These are phyloP conservation scores for Embidobia sp. DNA, from an alignment of 2,888 invertebrate genomes.

Conservation along the genomic window DNA sequence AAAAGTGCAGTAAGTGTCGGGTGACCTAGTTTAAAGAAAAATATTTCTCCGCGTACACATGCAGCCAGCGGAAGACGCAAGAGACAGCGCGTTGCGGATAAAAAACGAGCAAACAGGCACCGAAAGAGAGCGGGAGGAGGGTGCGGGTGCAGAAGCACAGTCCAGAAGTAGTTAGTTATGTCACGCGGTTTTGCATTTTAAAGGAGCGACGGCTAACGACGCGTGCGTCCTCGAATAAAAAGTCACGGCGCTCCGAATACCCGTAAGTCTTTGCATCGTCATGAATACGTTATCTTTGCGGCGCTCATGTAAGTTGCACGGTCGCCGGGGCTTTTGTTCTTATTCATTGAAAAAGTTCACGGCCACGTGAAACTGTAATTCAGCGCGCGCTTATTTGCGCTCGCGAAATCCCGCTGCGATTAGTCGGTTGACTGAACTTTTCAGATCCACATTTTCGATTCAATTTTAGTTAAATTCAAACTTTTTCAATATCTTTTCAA, in stretches of 20 bases:
- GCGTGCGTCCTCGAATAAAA: slow-evolving; percentile 69
- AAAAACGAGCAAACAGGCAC: not conserved
- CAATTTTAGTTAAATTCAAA: too few species aligned
- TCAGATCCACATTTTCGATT: too few species aligned
- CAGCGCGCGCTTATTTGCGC: slow-evolving; percentile 17
- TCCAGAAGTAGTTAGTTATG: slow-evolving; percentile 75
- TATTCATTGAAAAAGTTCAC: slow-evolving; percentile 46
- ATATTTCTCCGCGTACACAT: slow-evolving; percentile 64
- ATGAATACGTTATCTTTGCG: slow-evolving; percentile 48
- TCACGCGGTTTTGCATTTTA: slow-evolving; percentile 75
- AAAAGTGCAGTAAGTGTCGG: slow-evolving; percentile 66
- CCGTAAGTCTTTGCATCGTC: slow-evolving; percentile 54
- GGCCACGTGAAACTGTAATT: slow-evolving; percentile 16
- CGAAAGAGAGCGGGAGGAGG: slow-evolving; percentile 1
- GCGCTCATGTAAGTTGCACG: too few species aligned
- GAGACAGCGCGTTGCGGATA: too few species aligned
- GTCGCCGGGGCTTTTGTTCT: slow-evolving; percentile 25
- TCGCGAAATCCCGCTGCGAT: slow-evolving; percentile 24
- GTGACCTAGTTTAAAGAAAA: slow-evolving; percentile 73
- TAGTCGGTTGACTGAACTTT: slow-evolving; percentile 37
- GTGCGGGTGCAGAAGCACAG: slow-evolving; percentile 40
- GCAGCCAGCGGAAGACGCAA: not conserved
- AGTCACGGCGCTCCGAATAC: slow-evolving; percentile 48
- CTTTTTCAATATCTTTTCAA: too few species aligned
- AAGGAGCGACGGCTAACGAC: slow-evolving; percentile 74